Conservation (phyloP, 2,113 vertebrate species). For the Piprites chloris region DNA sequence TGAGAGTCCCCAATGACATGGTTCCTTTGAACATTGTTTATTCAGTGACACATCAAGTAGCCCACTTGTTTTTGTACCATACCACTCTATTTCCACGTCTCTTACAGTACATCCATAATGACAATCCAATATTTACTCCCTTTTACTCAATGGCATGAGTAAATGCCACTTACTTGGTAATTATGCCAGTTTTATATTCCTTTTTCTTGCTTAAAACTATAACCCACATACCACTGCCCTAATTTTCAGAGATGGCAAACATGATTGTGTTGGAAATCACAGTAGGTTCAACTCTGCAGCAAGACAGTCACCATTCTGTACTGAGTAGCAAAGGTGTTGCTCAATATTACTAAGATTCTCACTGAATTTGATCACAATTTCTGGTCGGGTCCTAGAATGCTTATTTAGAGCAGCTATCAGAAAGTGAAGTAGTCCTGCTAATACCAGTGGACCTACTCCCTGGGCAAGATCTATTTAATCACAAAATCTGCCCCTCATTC, state of each 20-base stretch:
- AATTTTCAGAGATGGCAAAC: background rate
- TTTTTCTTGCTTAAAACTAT: background rate
- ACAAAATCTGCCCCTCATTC: background rate
- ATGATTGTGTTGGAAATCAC: background rate
- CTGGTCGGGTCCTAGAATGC: background rate
- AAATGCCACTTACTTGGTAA: background rate
- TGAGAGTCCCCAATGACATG: background rate
- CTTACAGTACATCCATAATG: background rate
- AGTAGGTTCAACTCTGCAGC: background rate
- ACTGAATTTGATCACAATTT: background rate
- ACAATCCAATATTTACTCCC: background rate
- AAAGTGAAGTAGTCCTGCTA: background rate
- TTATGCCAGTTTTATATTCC: background rate
- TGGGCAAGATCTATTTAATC: background rate
- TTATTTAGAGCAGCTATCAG: background rate
- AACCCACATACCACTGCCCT: background rate
- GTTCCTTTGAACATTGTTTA: background rate
- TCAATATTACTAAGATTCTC: background rate
- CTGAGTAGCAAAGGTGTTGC: background rate
- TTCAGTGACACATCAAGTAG: accelerated
- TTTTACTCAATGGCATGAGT: background rate
- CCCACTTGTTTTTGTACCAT: background rate
- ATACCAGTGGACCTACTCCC: background rate
- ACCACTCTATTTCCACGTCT: background rate
- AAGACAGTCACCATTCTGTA: background rate